A percentile compares a stretch with the other conserved stretches of the same genome.
Conservation (phyloP, 2,113 vertebrate genomes). For the Eleginops maclovinus region DNA sequence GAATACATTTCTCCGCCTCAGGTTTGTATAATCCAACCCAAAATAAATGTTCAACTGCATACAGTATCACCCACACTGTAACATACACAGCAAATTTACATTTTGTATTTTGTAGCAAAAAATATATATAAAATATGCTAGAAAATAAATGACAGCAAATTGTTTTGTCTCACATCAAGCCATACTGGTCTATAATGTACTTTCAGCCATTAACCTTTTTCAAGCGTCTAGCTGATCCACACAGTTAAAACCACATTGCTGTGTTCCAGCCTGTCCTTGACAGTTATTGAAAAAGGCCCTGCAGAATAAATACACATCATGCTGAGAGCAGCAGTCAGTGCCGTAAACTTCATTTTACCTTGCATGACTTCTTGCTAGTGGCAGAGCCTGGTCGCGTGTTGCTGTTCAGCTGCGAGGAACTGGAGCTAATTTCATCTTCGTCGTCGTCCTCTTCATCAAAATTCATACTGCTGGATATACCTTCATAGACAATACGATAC, state of each 20-base stretch:
- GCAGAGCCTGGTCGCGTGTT: constrained; percentile 96
- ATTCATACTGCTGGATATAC: constrained; percentile 98
- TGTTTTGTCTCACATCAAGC: constrained; percentile 14
- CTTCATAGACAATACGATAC: constrained; percentile 71
- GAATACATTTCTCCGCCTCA: not conserved
- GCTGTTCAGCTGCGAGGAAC: constrained; percentile 96
- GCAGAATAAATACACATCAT: not conserved
- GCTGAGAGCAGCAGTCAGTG: not conserved
- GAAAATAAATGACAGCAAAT: not conserved
- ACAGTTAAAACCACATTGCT: not conserved
- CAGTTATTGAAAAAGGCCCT: not conserved
- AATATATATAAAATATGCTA: no score
- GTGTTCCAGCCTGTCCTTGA: not conserved
- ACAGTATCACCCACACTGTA: not conserved
- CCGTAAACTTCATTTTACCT: constrained; percentile 80
- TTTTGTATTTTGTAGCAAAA: not conserved
- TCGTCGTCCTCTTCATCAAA: constrained; percentile 98
- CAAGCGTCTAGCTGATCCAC: not conserved
- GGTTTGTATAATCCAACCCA: not conserved
- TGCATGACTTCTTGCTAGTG: constrained; percentile 94
- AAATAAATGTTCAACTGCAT: constrained; percentile 3
- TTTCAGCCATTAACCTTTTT: constrained; percentile 7
- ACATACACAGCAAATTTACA: not conserved
- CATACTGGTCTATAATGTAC: constrained; percentile 7
- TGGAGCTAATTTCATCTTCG: constrained; percentile 96